These are phyloP conservation scores for Thamnaconus septentrionalis DNA, from an alignment of 2,113 vertebrate species.

Conservation along the genomic window DNA sequence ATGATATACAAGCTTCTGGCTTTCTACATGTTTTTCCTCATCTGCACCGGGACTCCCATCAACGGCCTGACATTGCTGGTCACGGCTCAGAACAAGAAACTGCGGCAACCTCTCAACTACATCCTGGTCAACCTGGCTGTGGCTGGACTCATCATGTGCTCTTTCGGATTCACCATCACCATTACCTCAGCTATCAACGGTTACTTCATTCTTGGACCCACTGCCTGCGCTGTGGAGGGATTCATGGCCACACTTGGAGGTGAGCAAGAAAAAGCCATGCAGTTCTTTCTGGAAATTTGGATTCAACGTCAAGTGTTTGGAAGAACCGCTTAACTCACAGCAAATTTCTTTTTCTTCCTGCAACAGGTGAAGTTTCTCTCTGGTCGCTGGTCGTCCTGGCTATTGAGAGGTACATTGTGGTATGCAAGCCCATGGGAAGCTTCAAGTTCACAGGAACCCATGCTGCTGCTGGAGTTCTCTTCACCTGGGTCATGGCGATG, in stretches of 20 bases:
- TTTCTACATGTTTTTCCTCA: slow-evolving; percentile 83
- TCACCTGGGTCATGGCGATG: slow-evolving; percentile 80
- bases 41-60: slow-evolving; percentile 78
- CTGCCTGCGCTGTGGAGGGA: slow-evolving; percentile 68
- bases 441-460: slow-evolving; percentile 77
- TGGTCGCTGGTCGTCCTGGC: slow-evolving; percentile 83
- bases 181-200: slow-evolving; percentile 70
- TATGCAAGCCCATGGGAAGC: slow-evolving; percentile 84
- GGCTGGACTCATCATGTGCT: slow-evolving; percentile 75
- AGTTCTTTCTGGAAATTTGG: neutral
- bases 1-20: slow-evolving; percentile 70
- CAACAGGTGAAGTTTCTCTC: slow-evolving; percentile 73
- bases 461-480: slow-evolving; percentile 70
- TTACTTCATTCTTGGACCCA: slow-evolving; percentile 72
- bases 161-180: slow-evolving; percentile 79
- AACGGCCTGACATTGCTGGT: slow-evolving; percentile 77
- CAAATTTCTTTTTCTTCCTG: neutral
- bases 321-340: too few species aligned
- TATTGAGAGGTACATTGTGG: slow-evolving; percentile 79
- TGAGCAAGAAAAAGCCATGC: slow-evolving; percentile 21
- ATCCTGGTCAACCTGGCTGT: slow-evolving; percentile 81
- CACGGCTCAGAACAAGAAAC: slow-evolving; percentile 80
- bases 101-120: slow-evolving; percentile 81
- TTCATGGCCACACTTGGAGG: slow-evolving; percentile 79
- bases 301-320: too few species aligned